Evolutionary conservation across 2,113 vertebrate species (phyloP).

Genomic region (Anoplopoma fimbria): DNA sequence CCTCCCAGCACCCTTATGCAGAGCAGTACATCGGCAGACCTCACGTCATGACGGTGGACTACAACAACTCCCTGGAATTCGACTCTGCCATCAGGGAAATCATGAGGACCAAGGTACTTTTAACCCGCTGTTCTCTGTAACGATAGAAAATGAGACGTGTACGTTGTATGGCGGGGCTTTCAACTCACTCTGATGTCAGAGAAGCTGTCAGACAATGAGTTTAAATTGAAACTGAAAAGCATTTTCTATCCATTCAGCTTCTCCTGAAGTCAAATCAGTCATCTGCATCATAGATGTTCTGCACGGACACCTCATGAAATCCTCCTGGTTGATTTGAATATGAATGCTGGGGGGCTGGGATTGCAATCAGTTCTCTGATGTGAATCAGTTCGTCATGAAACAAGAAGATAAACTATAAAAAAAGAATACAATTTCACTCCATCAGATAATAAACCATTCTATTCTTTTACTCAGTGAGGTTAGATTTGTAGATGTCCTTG

Average conservation of each 20-base stretch:
- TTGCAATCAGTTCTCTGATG: neutral
- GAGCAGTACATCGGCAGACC: slow-evolving; percentile 95
- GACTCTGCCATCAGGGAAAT: slow-evolving; percentile 93
- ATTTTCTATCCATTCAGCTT: neutral
- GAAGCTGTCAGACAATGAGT: neutral
- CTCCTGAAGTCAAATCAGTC: neutral
- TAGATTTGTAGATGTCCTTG: neutral
- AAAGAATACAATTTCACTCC: neutral
- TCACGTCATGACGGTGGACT: slow-evolving; percentile 95
- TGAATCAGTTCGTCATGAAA: neutral
- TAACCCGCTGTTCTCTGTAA: neutral
- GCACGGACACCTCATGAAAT: neutral
- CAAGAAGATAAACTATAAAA: neutral
- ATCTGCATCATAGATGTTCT: neutral
- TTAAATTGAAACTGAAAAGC: neutral
- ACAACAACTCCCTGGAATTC: slow-evolving; percentile 95
- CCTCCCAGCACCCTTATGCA: slow-evolving; percentile 95
- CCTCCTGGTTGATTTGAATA: neutral
- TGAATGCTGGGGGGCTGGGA: neutral
- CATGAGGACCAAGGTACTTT: slow-evolving; percentile 89
- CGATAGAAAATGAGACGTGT: neutral
- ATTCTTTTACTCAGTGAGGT: neutral
- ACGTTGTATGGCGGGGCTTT: neutral
- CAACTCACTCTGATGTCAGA: neutral
- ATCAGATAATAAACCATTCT: neutral